These are phyloP conservation scores for Drosophila simulans DNA, from an alignment of 1,140 invertebrate genomes.

Conservation along the genomic window DNA sequence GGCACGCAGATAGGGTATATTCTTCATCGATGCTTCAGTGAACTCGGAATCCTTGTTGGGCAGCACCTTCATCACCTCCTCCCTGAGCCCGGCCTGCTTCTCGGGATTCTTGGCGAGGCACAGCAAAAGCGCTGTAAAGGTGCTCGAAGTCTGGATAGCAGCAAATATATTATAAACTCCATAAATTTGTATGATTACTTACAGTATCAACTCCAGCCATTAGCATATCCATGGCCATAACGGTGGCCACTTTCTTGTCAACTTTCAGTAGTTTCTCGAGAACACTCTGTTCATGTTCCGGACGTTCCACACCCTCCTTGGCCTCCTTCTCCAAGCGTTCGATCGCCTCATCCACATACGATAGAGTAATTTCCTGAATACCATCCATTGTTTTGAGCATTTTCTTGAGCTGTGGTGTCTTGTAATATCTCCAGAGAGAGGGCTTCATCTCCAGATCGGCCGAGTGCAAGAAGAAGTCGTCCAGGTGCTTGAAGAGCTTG, in stretches of 20 bases:
- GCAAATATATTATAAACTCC: too few relatives aligned
- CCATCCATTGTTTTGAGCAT: slow-evolving; percentile 85
- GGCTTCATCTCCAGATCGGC: slow-evolving; percentile 86
- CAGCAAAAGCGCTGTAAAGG: slow-evolving; percentile 40
- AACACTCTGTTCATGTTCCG: slow-evolving; percentile 73
- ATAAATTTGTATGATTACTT: neutral
- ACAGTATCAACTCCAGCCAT: slow-evolving; percentile 84
- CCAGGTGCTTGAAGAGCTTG: slow-evolving; percentile 71
- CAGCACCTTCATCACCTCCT: slow-evolving; percentile 88
- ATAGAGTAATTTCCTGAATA: slow-evolving; percentile 43
- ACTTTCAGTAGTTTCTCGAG: slow-evolving; percentile 84
- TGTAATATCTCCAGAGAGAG: slow-evolving; percentile 87
- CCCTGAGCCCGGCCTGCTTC: slow-evolving; percentile 89
- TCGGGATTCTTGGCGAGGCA: slow-evolving; percentile 89
- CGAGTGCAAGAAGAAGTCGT: slow-evolving; percentile 86
- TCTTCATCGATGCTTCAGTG: slow-evolving; percentile 86
- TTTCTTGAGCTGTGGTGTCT: slow-evolving; percentile 86
- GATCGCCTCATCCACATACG: slow-evolving; percentile 66
- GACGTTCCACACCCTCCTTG: slow-evolving; percentile 27
- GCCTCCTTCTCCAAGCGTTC: slow-evolving; percentile 57
- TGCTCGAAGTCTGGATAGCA: slow-evolving; percentile 52
- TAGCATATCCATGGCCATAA: slow-evolving; percentile 84
- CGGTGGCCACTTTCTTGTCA: slow-evolving; percentile 84
- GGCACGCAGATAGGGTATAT: slow-evolving; percentile 88
- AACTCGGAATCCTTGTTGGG: slow-evolving; percentile 85